Percentiles rank a stretch among this genome's conserved stretches.
These are phyloP conservation scores for Dolichoris vasculosae DNA, from an alignment of 1,140 invertebrate genomes.

Conservation along the genomic window DNA sequence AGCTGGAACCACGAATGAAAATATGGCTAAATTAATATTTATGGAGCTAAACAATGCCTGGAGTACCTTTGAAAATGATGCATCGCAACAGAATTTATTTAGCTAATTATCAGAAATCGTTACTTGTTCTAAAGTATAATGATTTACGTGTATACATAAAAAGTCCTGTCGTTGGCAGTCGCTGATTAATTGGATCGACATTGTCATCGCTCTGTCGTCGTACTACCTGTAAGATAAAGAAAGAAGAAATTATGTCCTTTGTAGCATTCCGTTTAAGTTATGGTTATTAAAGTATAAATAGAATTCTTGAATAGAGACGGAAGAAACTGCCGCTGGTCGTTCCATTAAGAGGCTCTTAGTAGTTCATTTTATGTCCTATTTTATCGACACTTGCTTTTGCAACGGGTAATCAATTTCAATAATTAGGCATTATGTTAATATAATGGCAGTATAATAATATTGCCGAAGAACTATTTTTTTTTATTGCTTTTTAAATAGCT, in stretches of 20 bases:
- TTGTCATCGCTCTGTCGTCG: constrained; percentile 20
- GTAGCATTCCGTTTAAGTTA: constrained; percentile 67
- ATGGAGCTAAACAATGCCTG: constrained; percentile 99
- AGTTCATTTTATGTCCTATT: constrained; percentile 18
- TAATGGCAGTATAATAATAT: background rate
- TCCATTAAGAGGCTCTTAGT: constrained; percentile 26
- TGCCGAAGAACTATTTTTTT: background rate
- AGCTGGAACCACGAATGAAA: constrained; percentile 90
- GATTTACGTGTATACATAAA: constrained; percentile 62
- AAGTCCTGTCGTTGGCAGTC: constrained; percentile 40
- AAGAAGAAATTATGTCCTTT: constrained; percentile 49
- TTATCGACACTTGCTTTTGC: constrained; percentile 39
- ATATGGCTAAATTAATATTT: constrained; percentile 96
- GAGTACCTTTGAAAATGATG: constrained; percentile 96
- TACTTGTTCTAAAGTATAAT: constrained; percentile 64
- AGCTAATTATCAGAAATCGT: constrained; percentile 73
- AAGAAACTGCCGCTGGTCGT: constrained; percentile 24
- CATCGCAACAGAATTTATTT: constrained; percentile 89
- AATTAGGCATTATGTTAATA: constrained; percentile 2
- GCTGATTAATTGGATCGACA: constrained; percentile 2
- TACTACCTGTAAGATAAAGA: constrained; percentile 61
- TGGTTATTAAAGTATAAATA: constrained; percentile 48
- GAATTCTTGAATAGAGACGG: constrained; percentile 26
- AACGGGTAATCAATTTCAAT: constrained; percentile 27
- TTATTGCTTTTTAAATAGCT: background rate